Evolutionary conservation across 1,140 invertebrate species (phyloP), one percentile per base, ranked within the genome.

Genomic region (Diorhabda elongata): DNA sequence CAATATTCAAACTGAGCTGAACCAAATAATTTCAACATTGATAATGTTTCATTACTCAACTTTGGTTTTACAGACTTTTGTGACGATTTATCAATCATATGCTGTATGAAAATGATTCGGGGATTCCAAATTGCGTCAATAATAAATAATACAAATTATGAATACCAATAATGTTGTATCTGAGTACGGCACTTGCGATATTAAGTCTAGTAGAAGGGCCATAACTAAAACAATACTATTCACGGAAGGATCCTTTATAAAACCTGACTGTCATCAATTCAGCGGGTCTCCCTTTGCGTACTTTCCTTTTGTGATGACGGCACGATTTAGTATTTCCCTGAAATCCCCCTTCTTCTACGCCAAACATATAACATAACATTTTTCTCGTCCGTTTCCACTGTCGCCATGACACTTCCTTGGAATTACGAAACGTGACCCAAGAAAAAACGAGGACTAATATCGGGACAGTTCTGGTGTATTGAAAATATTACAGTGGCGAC

Each of bases 351-450:
- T 52, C n/a, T 6, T n/a, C 47, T 52, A 52, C 47, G 47, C 47
- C 47, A 52, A 52, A 52, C 47, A 52, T n/a, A 52, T 52, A 52
- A 52, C 47, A n/a, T n/a, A 52, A 52, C 47, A 52, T 52, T 52
- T 52, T 52, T 52, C 47, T 52, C 47, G 47, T 52, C 47, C 47
- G 47, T 52, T 52, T 52, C 47, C 47, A 52, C 47, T 52, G 47
- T 52, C 47, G 47, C 47, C 47, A 52, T 52, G 47, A 52, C 47
- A 52, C 47, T 52, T 52, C 47, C n/a, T 52, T n/a, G 47, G 47
- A 52, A 52, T 52, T 52, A 52, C 47, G 47, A 52, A 52, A 52
- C 47, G 47, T 52, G 47, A 52, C 47, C 47, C 47, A 52, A 52
- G 26, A 26, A 26, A 26, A 52, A 52, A 52, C 6, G 47, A 52